Evolutionary conservation across 2,113 vertebrate species (phyloP).

Genomic region (Polypterus bichir): DNA sequence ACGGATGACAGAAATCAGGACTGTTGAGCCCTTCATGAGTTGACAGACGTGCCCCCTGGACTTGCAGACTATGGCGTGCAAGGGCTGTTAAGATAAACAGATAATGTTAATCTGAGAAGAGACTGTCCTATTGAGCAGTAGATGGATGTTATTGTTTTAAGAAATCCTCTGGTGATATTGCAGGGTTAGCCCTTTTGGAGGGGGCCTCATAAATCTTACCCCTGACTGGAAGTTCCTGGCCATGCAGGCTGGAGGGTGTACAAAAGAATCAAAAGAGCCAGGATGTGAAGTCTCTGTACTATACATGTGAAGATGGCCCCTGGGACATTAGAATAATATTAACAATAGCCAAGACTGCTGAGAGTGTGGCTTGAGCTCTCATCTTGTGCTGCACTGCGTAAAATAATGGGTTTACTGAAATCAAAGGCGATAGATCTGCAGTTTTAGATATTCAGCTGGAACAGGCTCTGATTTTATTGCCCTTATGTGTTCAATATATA

Average conservation of each 20-base stretch:
- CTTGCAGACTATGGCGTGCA: slow-evolving; percentile 30
- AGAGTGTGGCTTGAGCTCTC: slow-evolving; percentile 41
- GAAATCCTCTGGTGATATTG: slow-evolving; percentile 65
- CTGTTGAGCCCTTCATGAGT: slow-evolving; percentile 39
- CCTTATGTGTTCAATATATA: slow-evolving; percentile 20
- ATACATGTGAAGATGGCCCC: slow-evolving; percentile 52
- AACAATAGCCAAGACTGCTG: slow-evolving; percentile 60
- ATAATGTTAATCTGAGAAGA: slow-evolving; percentile 49
- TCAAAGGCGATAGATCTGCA: slow-evolving; percentile 17
- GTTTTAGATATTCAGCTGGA: slow-evolving; percentile 12
- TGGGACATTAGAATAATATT: slow-evolving; percentile 77
- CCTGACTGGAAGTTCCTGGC: slow-evolving; percentile 72
- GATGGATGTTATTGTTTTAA: slow-evolving; percentile 85
- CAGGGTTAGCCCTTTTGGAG: slow-evolving; percentile 55
- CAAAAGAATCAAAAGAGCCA: slow-evolving; percentile 73
- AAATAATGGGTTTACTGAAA: slow-evolving; percentile 27
- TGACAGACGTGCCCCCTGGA: slow-evolving; percentile 21
- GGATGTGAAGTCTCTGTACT: slow-evolving; percentile 65
- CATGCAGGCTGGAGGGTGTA: slow-evolving; percentile 64
- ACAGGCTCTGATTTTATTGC: slow-evolving; percentile 29
- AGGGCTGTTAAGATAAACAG: slow-evolving; percentile 67
- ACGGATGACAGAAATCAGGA: slow-evolving; percentile 26
- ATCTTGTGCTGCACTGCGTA: slow-evolving; percentile 34
- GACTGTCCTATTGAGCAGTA: slow-evolving; percentile 42
- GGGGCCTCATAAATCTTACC: slow-evolving; percentile 82